phyloP scores from a whole-genome alignment of 2,113 vertebrate genomes.

The Ptilorrhoa leucosticta region DNA sequence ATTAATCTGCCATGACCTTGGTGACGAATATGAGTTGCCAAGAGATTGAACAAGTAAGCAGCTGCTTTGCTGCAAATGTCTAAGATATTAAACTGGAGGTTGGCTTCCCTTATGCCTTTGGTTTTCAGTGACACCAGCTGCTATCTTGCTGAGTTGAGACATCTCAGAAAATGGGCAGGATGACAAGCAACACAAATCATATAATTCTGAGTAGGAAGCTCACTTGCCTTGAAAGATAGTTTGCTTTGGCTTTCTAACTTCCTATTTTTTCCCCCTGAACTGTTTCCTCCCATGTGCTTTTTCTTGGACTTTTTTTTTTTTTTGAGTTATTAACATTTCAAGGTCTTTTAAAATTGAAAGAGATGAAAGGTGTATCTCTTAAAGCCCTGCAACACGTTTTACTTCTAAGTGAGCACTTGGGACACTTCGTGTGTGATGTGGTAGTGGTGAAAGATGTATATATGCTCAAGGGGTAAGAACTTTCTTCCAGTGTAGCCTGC shows the following conservation, averaged over 20 bases:
- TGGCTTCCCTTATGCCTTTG: not conserved
- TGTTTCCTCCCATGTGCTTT: not conserved
- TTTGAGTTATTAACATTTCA: not conserved
- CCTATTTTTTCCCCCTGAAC: not conserved
- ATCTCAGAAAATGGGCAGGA: not conserved
- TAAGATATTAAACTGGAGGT: not conserved
- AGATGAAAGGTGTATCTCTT: not conserved
- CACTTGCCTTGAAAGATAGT: not conserved
- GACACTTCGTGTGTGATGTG: not conserved
- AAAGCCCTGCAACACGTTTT: not conserved
- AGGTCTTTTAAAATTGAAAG: not conserved
- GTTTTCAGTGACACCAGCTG: conserved; percentile 26
- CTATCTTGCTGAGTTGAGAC: conserved; percentile 32
- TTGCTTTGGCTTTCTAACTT: not conserved
- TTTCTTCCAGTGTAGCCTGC: not conserved
- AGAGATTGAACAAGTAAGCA: not conserved
- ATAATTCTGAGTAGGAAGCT: not conserved
- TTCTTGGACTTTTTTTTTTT: not conserved
- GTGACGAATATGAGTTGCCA: not conserved
- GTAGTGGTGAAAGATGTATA: not conserved
- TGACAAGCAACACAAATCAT: conserved; percentile 10
- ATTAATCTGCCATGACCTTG: not conserved
- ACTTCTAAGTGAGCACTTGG: not conserved
- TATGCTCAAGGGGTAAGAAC: not conserved
- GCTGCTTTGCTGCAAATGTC: not conserved